Base-by-base conservation (phyloP, 2,113 vertebrate species). In the Corythoichthys haematopterus region DNA sequence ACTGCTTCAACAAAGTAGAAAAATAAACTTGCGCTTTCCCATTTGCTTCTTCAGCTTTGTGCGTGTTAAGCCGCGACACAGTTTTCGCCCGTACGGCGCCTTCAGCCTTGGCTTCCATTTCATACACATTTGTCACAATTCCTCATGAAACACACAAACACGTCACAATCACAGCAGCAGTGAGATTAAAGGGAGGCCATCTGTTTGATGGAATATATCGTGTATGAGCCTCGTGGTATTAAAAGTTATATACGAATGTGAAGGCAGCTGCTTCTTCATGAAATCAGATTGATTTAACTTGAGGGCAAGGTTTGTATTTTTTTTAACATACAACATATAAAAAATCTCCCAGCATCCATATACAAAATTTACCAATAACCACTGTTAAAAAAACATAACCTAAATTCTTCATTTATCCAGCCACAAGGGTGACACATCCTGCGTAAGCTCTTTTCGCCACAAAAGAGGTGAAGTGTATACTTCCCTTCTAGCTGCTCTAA, bases 21-120 rank as follows among this genome's bases (percentile, higher is more conserved):
- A 91, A 90, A 89, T 88, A 90, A 76, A 80, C 85, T 87, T 84
- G 69, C 79, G 89, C 80, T 74, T 53, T 66, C 75, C 71, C 48
- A 55, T 65, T 64, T 40, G n/a, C 70, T 69, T 64, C 45, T 78
- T 80, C 80, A 85, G 78, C 84, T 72, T 88, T 92, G 88, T 91
- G 88, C 81, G 80, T 90, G 83, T 85, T 82, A 79, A 74, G 82
- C 77, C 71, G 50, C 3, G 2, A 79, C 62, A 72, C 63, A 33
- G 45, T 65, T 79, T 74, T 67, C 80, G 76, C 67, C 84, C 63
- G 87, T 78, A 75, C 74, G 74, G 61, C 53, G 56, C 81, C 65
- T 72, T 65, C n/a, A 69, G 62, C 78, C 60, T 67, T 84, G 69
- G 75, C 68, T 69, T 72, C 74, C 69, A 69, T 76, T 60, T 72